A percentile compares a stretch with the other conserved stretches of the same genome.
phyloP scores from a whole-genome alignment of 2,888 invertebrate genomes.

The Glyphotaelius pellucidus region DNA sequence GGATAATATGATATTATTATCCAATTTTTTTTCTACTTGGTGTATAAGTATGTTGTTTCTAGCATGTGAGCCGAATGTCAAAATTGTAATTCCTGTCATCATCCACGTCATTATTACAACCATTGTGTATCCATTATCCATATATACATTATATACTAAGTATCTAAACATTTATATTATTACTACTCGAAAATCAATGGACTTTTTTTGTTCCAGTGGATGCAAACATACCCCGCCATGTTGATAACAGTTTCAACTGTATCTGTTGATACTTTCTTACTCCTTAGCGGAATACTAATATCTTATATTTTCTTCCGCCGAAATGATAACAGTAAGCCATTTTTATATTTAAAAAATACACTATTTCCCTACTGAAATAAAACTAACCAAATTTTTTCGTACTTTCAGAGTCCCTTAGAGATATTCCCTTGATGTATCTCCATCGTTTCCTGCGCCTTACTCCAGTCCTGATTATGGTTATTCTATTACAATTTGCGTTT shows the following conservation, averaged over 20 bases:
- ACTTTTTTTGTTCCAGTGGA: conserved; percentile 55
- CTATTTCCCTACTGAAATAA: background rate
- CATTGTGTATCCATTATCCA: too few species aligned
- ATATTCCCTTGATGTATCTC: conserved; percentile 54
- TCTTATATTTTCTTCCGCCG: conserved; percentile 70
- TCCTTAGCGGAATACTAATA: conserved; percentile 79
- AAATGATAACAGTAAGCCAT: conserved; percentile 67
- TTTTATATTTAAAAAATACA: background rate
- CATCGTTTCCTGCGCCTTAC: conserved; percentile 61
- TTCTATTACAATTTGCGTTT: conserved; percentile 68
- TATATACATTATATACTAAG: too few species aligned
- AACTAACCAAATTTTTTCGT: background rate
- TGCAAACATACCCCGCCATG: conserved; percentile 32
- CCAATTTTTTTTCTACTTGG: too few species aligned
- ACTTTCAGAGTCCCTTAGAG: conserved; percentile 62
- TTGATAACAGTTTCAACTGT: conserved; percentile 68
- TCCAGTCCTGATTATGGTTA: conserved; percentile 52
- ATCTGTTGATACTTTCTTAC: conserved; percentile 82
- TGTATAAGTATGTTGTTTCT: too few species aligned
- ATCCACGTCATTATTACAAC: too few species aligned
- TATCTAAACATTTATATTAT: too few species aligned
- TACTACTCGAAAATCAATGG: background rate
- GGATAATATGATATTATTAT: too few species aligned
- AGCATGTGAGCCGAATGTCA: too few species aligned
- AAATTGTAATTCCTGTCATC: too few species aligned